phyloP scores from a whole-genome alignment of 2,888 invertebrate species.

The Mylabris sibirica region DNA sequence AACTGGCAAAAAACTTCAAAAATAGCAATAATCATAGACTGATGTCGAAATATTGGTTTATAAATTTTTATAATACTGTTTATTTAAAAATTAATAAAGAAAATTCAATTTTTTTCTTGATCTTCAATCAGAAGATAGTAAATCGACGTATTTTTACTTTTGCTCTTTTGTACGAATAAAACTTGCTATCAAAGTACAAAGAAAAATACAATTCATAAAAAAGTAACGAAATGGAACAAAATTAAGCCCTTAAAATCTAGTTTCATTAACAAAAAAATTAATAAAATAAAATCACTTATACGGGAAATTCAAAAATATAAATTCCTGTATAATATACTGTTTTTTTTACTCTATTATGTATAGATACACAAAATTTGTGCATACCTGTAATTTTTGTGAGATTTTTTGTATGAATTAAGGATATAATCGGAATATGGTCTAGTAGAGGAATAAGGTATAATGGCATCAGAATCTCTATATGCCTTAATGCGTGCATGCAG shows the following conservation, averaged over 20 bases:
- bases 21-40: too few species aligned
- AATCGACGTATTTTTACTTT: too few species aligned
- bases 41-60: too few species aligned
- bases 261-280: conserved; percentile 1
- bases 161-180: too few species aligned
- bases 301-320: conserved; percentile 32
- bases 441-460: conserved; percentile 46
- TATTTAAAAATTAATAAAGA: neutral
- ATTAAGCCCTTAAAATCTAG: neutral
- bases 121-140: too few species aligned
- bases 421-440: conserved; percentile 53
- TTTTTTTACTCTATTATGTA: conserved; percentile 20
- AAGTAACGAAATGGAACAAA: too few species aligned
- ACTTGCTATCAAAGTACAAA: too few species aligned
- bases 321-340: conserved; percentile 15
- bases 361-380: conserved; percentile 44
- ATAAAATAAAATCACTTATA: conserved; percentile 6
- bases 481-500: conserved; percentile 89
- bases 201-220: too few species aligned
- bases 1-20: too few species aligned
- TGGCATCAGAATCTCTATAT: conserved; percentile 75
- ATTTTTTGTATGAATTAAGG: conserved; percentile 48
- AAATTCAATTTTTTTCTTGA: too few species aligned
- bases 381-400: conserved; percentile 57
- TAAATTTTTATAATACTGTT: too few species aligned